These are phyloP conservation scores for Sepioteuthis lessoniana DNA, from an alignment of 2,888 invertebrate genomes.

Conservation along the genomic window DNA sequence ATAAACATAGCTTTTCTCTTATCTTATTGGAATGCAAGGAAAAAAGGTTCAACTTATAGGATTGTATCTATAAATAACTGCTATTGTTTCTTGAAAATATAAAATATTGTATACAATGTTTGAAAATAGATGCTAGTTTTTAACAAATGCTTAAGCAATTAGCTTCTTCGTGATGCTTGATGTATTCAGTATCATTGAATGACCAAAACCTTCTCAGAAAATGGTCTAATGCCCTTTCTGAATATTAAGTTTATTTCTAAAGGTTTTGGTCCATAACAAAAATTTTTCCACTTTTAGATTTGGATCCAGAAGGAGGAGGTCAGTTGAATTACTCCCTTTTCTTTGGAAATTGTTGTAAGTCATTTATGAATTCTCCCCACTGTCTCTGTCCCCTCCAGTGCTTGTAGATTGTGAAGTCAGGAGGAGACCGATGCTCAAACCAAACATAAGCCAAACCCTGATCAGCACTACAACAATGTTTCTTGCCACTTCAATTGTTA, in stretches of 20 bases:
- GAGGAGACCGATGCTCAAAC: neutral
- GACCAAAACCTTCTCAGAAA: neutral
- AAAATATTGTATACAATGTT: no score
- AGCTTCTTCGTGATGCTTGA: no score
- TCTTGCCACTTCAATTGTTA: neutral
- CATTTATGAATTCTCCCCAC: neutral
- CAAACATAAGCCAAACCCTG: no score
- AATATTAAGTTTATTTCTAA: neutral
- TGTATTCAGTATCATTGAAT: neutral
- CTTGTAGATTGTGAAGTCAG: neutral
- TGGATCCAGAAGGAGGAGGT: conserved; percentile 39
- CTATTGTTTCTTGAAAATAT: no score
- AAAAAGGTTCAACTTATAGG: no score
- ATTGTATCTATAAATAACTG: no score
- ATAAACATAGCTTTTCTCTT: no score
- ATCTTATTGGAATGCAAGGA: no score
- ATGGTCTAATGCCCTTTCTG: neutral
- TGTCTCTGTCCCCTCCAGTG: neutral
- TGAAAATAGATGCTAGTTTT: no score
- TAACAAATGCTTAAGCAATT: no score
- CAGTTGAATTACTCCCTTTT: conserved; percentile 38
- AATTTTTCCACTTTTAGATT: conserved; percentile 39
- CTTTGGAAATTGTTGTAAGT: conserved; percentile 9
- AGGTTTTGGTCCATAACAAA: neutral
- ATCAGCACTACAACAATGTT: neutral